Conservation (phyloP, 2,888 invertebrate species). For the Caenorhabditis plicata region DNA sequence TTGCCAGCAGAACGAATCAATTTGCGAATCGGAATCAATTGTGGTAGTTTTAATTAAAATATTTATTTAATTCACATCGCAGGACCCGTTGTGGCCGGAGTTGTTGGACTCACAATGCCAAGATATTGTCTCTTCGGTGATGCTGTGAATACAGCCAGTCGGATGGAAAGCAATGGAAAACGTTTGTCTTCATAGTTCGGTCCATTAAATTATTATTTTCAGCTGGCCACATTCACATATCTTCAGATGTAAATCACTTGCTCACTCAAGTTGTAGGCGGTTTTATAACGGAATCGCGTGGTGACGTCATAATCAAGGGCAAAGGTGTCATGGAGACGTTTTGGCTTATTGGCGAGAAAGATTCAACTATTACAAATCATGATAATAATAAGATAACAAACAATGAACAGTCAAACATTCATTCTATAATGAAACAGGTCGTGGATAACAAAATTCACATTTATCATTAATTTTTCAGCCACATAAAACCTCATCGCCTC, state of each 20-base stretch:
- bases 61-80: neutral
- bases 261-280: conserved; percentile 49
- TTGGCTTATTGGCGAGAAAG: conserved; percentile 40
- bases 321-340: conserved; percentile 56
- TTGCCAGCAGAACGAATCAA: conserved; percentile 52
- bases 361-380: too few relatives aligned
- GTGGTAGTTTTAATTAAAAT: conserved; percentile 10
- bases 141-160: conserved; percentile 59
- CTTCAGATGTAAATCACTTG: conserved; percentile 41
- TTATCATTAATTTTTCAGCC: too few relatives aligned
- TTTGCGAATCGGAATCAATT: conserved; percentile 50
- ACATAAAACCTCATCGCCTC: too few relatives aligned
- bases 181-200: conserved; percentile 16
- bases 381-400: too few relatives aligned
- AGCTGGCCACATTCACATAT: conserved; percentile 54
- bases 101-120: conserved; percentile 53
- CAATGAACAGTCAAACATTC: too few relatives aligned
- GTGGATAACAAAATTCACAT: too few relatives aligned
- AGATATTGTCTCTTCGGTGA: conserved; percentile 58
- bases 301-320: conserved; percentile 57
- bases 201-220: conserved; percentile 1
- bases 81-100: conserved; percentile 50
- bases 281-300: conserved; percentile 51
- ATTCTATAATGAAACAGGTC: too few relatives aligned
- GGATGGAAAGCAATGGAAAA: conserved; percentile 58